A percentile compares a stretch with the other conserved stretches of the same genome.
Conservation (phyloP, 2,113 vertebrate genomes). For the Pollachius pollachius region DNA sequence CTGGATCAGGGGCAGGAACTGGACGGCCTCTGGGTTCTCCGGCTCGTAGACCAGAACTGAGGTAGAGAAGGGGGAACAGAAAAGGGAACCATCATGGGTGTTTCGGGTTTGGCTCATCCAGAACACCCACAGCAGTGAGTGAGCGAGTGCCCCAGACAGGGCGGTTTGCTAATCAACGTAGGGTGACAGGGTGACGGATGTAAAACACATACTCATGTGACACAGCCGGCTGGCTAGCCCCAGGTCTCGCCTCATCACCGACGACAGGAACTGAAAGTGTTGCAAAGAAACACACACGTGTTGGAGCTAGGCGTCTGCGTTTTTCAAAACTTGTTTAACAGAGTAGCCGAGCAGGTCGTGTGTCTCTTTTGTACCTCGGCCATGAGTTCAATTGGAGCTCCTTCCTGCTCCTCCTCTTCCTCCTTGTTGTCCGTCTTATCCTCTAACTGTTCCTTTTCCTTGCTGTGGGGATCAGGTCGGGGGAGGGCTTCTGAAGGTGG, state of each 20-base stretch:
- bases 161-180: background rate
- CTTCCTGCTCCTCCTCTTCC: too few relatives aligned
- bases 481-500: conserved; percentile 1
- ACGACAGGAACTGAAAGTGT: too few relatives aligned
- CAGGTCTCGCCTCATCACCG: conserved; percentile 24
- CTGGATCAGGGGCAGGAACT: conserved; percentile 80
- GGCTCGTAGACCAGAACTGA: conserved; percentile 82
- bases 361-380: too few relatives aligned
- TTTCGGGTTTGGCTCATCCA: too few relatives aligned
- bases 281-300: too few relatives aligned
- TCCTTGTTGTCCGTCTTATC: too few relatives aligned
- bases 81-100: conserved; percentile 5
- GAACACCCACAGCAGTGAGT: too few relatives aligned
- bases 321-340: too few relatives aligned
- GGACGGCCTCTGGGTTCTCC: conserved; percentile 77
- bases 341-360: too few relatives aligned
- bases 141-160: background rate
- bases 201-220: conserved; percentile 80
- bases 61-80: conserved; percentile 24
- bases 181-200: conserved; percentile 2
- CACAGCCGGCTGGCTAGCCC: conserved; percentile 78
- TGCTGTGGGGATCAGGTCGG: background rate
- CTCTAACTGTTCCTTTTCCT: background rate
- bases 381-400: too few relatives aligned
- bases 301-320: too few relatives aligned